Evolutionary conservation across 2,797 vertebrate genomes (phyloP).

Genomic region (Australoheros facetus): DNA sequence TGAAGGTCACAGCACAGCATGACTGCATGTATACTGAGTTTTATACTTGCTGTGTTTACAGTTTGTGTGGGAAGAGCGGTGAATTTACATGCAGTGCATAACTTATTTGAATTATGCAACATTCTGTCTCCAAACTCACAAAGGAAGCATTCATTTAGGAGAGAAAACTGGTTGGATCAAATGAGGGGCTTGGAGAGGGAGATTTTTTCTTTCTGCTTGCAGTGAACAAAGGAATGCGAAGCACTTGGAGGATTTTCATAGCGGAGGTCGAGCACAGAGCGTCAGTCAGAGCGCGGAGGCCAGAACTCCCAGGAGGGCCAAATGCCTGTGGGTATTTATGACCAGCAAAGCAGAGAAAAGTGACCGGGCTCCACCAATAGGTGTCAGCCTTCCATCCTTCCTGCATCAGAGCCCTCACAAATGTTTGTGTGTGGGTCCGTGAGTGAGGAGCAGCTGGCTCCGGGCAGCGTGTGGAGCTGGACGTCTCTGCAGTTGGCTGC

Average conservation of each 20-base stretch:
- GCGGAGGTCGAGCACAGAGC: slow-evolving; percentile 60
- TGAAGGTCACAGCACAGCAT: slow-evolving; percentile 24
- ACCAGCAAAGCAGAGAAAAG: slow-evolving; percentile 43
- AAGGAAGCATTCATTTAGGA: slow-evolving; percentile 45
- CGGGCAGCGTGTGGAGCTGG: slow-evolving; percentile 50
- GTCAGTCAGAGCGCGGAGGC: slow-evolving; percentile 49
- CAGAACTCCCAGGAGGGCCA: slow-evolving; percentile 45
- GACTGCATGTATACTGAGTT: slow-evolving; percentile 1
- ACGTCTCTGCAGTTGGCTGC: slow-evolving; percentile 47
- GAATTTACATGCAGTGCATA: slow-evolving; percentile 34
- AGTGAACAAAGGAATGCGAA: slow-evolving; percentile 61
- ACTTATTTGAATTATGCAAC: slow-evolving; percentile 42
- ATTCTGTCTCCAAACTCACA: slow-evolving; percentile 34
- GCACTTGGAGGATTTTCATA: slow-evolving; percentile 50
- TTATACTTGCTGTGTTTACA: slow-evolving; percentile 13
- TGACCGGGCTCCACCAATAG: slow-evolving; percentile 73
- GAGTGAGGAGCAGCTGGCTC: slow-evolving; percentile 26
- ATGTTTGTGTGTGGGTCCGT: slow-evolving; percentile 30
- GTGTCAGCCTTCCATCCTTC: slow-evolving; percentile 76
- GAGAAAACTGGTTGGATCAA: slow-evolving; percentile 33
- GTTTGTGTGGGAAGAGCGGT: slow-evolving; percentile 44
- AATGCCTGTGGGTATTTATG: slow-evolving; percentile 58
- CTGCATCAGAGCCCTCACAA: slow-evolving; percentile 29
- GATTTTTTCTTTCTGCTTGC: slow-evolving; percentile 22
- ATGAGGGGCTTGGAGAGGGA: slow-evolving; percentile 26